phyloP scores from a whole-genome alignment of 2,888 invertebrate species.

The Ctenicera cuprea region DNA sequence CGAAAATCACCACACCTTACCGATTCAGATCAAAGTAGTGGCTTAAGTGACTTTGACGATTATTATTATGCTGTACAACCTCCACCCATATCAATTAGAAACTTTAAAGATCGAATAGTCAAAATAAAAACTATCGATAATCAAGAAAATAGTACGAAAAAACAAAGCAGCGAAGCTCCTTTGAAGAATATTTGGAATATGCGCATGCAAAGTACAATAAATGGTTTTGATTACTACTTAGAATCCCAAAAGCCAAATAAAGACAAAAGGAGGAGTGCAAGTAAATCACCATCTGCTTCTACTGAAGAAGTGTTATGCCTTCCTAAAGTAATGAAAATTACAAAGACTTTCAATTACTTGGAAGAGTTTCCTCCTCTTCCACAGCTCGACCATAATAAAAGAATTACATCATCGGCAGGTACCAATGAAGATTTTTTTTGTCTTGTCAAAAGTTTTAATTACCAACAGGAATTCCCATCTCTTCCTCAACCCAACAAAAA shows the following conservation, averaged over 20 bases:
- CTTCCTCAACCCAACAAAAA: too few relatives aligned
- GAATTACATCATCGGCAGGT: too few relatives aligned
- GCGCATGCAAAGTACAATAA: background rate
- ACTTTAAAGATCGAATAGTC: background rate
- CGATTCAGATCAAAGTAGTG: conserved; percentile 39
- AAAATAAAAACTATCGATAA: background rate
- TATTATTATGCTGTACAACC: conserved; percentile 46
- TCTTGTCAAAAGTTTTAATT: too few relatives aligned
- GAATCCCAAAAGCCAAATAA: too few relatives aligned
- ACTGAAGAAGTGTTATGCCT: background rate
- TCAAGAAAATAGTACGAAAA: background rate
- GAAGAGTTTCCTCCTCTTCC: conserved; percentile 8
- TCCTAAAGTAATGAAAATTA: background rate
- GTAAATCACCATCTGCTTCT: too few relatives aligned
- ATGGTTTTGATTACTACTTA: too few relatives aligned
- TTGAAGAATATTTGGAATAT: background rate
- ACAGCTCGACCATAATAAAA: background rate
- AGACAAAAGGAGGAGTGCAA: too few relatives aligned
- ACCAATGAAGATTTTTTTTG: too few relatives aligned
- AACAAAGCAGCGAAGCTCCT: background rate
- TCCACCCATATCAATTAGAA: conserved; percentile 4
- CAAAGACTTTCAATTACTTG: background rate
- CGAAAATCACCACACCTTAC: background rate
- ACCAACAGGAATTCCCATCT: too few relatives aligned
- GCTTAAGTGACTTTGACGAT: conserved; percentile 46